phyloP scores from a whole-genome alignment of 2,113 vertebrate genomes.

The Thamnaconus septentrionalis region DNA sequence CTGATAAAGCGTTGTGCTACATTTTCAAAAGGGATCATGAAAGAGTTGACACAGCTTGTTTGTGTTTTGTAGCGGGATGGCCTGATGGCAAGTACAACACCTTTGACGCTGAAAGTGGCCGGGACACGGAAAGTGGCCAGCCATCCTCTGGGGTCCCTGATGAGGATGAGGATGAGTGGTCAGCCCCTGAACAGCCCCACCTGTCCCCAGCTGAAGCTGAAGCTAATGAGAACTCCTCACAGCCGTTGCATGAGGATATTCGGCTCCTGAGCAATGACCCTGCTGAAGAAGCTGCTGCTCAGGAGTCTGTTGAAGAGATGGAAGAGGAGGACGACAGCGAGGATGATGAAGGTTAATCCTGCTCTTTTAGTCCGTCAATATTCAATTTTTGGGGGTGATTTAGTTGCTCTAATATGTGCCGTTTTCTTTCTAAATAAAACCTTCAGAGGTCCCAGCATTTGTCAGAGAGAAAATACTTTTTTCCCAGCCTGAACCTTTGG shows the following conservation, averaged over 20 bases:
- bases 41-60: background rate
- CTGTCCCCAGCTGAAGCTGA: background rate
- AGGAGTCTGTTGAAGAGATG: conserved; percentile 10
- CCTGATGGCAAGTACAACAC: background rate
- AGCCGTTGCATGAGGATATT: background rate
- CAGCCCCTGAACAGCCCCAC: background rate
- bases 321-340: conserved; percentile 17
- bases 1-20: too few relatives aligned
- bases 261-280: background rate
- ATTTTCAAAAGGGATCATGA: too few relatives aligned
- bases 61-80: conserved; percentile 13
- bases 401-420: background rate
- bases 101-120: background rate
- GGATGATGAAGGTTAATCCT: conserved; percentile 50
- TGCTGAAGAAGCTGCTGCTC: conserved; percentile 18
- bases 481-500: background rate
- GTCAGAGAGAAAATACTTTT: conserved; percentile 63
- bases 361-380: background rate
- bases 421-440: conserved; percentile 8
- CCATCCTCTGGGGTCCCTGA: too few relatives aligned
- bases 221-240: conserved; percentile 19
- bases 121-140: background rate
- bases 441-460: conserved; percentile 68
- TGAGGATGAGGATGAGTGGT: background rate
- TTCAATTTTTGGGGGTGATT: background rate